These are phyloP conservation scores for Cephus rjabovi DNA, from an alignment of 2,888 invertebrate genomes.

Conservation along the genomic window DNA sequence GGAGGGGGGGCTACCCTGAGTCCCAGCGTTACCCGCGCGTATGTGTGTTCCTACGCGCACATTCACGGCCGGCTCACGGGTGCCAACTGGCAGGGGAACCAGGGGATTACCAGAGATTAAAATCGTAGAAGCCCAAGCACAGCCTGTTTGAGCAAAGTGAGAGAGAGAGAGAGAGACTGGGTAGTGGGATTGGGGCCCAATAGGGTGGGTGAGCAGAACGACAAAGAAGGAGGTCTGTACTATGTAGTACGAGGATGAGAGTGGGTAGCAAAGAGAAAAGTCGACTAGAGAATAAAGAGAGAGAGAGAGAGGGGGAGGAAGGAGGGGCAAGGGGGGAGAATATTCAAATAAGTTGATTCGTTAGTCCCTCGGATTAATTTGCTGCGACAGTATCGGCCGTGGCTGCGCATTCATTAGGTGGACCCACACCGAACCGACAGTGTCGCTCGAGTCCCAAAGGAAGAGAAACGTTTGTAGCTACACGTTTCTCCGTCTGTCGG, in stretches of 20 bases:
- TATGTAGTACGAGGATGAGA: no score
- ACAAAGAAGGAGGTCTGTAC: background rate
- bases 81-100: no score
- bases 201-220: background rate
- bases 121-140: conserved; percentile 26
- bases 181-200: background rate
- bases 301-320: background rate
- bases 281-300: conserved; percentile 5
- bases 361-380: conserved; percentile 61
- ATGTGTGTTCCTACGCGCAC: background rate
- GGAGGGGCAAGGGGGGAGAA: conserved; percentile 20
- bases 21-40: conserved; percentile 27
- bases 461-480: conserved; percentile 1
- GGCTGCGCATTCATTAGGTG: conserved; percentile 51
- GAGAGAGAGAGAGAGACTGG: background rate
- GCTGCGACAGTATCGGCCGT: conserved; percentile 48
- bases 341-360: conserved; percentile 59
- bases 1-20: conserved; percentile 21
- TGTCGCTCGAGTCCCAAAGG: conserved; percentile 24
- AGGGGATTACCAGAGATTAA: conserved; percentile 36
- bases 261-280: no score
- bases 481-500: conserved; percentile 2
- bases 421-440: conserved; percentile 14
- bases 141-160: no score
- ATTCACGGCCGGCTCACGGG: no score